These are phyloP conservation scores for Ammodytes dubius DNA, from an alignment of 2,113 vertebrate genomes.

Conservation along the genomic window DNA sequence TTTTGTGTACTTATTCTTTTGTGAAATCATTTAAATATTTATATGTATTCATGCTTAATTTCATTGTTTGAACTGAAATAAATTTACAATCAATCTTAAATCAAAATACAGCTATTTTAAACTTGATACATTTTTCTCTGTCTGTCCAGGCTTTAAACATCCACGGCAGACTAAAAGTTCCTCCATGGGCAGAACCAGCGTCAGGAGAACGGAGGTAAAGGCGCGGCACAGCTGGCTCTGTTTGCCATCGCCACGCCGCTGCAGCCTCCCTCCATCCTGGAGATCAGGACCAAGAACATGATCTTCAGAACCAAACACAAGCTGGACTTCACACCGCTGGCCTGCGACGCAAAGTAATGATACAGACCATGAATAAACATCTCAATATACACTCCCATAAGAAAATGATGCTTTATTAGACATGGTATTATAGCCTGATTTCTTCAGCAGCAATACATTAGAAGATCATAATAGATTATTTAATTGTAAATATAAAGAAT, in stretches of 20 bases:
- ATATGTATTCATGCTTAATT: no score
- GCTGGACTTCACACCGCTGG: constrained; percentile 87
- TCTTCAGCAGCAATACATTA: no score
- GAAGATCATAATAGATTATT: no score
- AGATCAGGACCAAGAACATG: constrained; percentile 85
- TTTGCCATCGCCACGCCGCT: constrained; percentile 86
- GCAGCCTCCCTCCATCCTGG: constrained; percentile 84
- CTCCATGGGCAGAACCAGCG: constrained; percentile 82
- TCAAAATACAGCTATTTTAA: background rate
- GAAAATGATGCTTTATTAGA: no score
- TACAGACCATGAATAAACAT: background rate
- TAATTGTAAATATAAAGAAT: no score
- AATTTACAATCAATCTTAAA: no score
- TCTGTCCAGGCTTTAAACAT: constrained; percentile 82
- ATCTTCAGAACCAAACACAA: constrained; percentile 89
- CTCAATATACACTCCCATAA: background rate
- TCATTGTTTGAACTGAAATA: no score
- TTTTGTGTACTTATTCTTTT: no score
- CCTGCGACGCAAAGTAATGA: constrained; percentile 84
- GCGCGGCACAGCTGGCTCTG: constrained; percentile 80
- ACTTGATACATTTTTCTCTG: background rate
- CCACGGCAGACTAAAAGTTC: constrained; percentile 87
- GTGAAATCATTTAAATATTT: no score
- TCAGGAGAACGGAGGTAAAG: constrained; percentile 75
- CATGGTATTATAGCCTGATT: no score